phyloP scores from a whole-genome alignment of 2,797 vertebrate genomes.

The Liparis tanakae region DNA sequence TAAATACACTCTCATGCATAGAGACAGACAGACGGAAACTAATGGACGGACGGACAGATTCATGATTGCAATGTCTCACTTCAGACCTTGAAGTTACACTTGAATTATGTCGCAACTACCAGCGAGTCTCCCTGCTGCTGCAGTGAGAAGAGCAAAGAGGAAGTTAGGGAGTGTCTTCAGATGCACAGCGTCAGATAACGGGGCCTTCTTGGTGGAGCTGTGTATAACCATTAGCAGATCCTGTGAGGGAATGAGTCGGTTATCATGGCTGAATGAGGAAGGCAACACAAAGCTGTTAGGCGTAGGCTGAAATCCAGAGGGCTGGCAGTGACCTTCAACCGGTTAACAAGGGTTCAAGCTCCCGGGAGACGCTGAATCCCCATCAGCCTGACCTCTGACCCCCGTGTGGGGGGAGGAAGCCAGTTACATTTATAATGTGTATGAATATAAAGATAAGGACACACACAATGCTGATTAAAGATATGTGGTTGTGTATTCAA shows the following conservation, averaged over 20 bases:
- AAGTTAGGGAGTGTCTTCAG: slow-evolving; percentile 29
- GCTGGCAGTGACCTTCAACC: slow-evolving; percentile 23
- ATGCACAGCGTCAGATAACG: slow-evolving; percentile 32
- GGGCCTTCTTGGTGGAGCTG: slow-evolving; percentile 20
- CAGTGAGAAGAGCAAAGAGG: slow-evolving; percentile 23
- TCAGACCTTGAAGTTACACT: slow-evolving; percentile 25
- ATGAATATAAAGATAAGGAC: too few species aligned
- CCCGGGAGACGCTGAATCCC: neutral
- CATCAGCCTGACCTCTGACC: slow-evolving; percentile 22
- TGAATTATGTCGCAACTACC: slow-evolving; percentile 59
- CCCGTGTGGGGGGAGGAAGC: neutral
- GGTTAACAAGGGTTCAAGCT: slow-evolving; percentile 38
- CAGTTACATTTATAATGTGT: slow-evolving; percentile 5
- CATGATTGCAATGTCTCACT: slow-evolving; percentile 7
- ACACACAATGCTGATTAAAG: too few species aligned
- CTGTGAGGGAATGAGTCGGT: slow-evolving; percentile 8
- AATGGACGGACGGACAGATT: slow-evolving; percentile 33
- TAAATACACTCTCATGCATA: neutral
- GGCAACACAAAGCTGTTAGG: slow-evolving; percentile 18
- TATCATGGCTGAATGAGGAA: slow-evolving; percentile 17
- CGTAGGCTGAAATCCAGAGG: slow-evolving; percentile 7
- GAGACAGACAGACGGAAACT: neutral
- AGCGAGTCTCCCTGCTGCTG: slow-evolving; percentile 11
- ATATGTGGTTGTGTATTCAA: neutral
- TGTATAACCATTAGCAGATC: slow-evolving; percentile 28